Percentiles rank a stretch among this genome's conserved stretches.
Evolutionary conservation across 2,888 invertebrate species (phyloP).

Genomic region (Muschampia plurimacula): DNA sequence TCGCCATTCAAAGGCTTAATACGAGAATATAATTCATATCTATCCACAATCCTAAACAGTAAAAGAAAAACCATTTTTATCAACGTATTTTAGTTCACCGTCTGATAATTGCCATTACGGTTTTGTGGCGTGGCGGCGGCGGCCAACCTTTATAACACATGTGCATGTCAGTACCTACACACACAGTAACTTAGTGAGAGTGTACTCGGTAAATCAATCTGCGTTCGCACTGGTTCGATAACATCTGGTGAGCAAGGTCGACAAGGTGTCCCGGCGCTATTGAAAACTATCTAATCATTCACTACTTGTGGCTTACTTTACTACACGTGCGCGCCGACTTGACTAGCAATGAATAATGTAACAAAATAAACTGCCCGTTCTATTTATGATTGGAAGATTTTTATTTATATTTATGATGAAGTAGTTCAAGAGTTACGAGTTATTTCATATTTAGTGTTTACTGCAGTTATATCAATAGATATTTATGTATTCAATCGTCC

Average conservation of each 20-base stretch:
- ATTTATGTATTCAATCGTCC: no score
- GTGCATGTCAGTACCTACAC: background rate
- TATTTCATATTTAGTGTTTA: no score
- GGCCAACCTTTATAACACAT: background rate
- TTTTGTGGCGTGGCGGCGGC: no score
- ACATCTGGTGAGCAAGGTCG: constrained; percentile 70
- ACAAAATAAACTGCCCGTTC: constrained; percentile 5
- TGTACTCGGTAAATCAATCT: constrained; percentile 55
- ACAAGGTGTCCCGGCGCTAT: constrained; percentile 69
- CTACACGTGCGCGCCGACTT: constrained; percentile 17
- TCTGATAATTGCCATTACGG: no score
- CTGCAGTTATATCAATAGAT: no score
- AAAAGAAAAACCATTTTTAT: no score
- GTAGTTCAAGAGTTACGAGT: constrained; percentile 25
- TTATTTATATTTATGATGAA: background rate
- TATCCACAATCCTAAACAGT: no score
- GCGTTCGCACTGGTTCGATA: constrained; percentile 56
- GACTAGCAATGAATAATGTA: constrained; percentile 15
- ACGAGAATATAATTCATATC: no score
- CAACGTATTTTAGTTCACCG: no score
- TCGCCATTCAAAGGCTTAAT: no score
- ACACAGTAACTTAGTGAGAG: constrained; percentile 19
- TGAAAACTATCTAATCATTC: constrained; percentile 26
- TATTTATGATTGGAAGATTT: background rate
- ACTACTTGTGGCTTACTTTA: background rate